Base-by-base conservation (phyloP, 2,888 invertebrate species). In the Poecilobothrus nobilitatus region DNA sequence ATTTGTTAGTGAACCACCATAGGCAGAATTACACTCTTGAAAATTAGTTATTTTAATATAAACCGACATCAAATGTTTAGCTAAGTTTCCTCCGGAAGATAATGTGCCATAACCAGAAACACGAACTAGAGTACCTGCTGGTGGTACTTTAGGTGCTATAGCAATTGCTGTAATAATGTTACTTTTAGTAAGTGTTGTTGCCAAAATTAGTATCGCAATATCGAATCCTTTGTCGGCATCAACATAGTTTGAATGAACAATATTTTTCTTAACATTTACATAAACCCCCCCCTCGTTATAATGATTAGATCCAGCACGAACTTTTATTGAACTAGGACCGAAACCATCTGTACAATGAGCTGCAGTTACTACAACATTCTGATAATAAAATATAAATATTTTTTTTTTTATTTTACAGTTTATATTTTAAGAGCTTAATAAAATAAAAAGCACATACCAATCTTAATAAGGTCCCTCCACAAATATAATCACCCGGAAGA, bases 51-150 rank as follows among this genome's bases (percentile, higher is more conserved):
- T 78, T 1, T 78, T 78, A 21, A 80, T 78, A 2, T 68, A 66
- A 5, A 77, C 77, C 2, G 75, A 1, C 79, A 74, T 8, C 79
- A 70, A 8, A 71, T 63, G 7, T 66, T 34, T 0, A 70, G 53
- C 1, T 78, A 73, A 62, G 78, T 76, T 18, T 53, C 22, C 0
- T 66, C 10, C 66, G 68, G 63, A 33, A 12, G 12, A 1, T 15
- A 18, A 1, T 15, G 63, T 63, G 2, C 53, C 53, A 53, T 53
- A 53, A 18, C 53, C 53, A 18, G 33, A 76, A 75, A 5, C 80
- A 79, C 78, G 78, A 80, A n/a, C 79, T 79, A 2, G 81, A 1
- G 72, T 64, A 33, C 79, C 72, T 34, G 75, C 74, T 15, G 74
- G 73, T 65, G 75, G 72, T 63, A 73, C 73, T 4, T 69, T 66